Evolutionary conservation across 37 sponge, comb jelly and placozoan genomes (phyloP).

Genomic region (Cliona cf. orientalis): DNA sequence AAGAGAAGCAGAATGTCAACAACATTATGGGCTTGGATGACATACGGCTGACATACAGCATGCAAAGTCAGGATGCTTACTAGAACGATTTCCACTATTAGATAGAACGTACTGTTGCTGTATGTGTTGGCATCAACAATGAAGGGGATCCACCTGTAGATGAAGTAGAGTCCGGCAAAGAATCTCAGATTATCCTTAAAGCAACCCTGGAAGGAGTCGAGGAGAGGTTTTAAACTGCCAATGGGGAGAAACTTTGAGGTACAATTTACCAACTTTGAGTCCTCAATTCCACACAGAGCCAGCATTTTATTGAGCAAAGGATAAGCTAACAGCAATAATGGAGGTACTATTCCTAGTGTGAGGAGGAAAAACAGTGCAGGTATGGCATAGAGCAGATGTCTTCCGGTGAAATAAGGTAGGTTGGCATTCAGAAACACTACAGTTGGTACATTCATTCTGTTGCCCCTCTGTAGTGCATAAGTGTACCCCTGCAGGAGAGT

Average conservation of each 20-base stretch:
- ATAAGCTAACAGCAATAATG: conserved; percentile 13
- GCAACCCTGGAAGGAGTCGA: conserved; percentile 38
- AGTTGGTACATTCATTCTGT: too few species aligned
- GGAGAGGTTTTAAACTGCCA: conserved; percentile 41
- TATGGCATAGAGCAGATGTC: conserved; percentile 50
- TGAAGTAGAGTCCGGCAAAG: conserved; percentile 61
- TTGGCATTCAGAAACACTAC: conserved; percentile 29
- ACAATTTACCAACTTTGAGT: not conserved
- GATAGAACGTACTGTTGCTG: not conserved
- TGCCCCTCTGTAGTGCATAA: not conserved
- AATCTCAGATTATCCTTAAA: conserved; percentile 44
- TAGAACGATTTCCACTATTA: not conserved
- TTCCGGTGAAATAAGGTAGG: conserved; percentile 11
- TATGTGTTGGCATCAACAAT: not conserved
- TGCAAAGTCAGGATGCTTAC: conserved; percentile 18
- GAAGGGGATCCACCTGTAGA: conserved; percentile 16
- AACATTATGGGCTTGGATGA: conserved; percentile 24
- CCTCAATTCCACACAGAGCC: not conserved
- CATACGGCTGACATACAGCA: conserved; percentile 51
- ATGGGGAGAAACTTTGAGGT: not conserved
- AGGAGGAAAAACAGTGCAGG: conserved; percentile 45
- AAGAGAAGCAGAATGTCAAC: conserved; percentile 39
- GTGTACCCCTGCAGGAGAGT: not conserved
- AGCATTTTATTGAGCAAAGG: conserved; percentile 25
- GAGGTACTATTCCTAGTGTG: conserved; percentile 10